Percentiles rank a stretch among this genome's conserved stretches.
Evolutionary conservation across 1,140 invertebrate genomes (phyloP).

Genomic region (Probaryconus sp.): DNA sequence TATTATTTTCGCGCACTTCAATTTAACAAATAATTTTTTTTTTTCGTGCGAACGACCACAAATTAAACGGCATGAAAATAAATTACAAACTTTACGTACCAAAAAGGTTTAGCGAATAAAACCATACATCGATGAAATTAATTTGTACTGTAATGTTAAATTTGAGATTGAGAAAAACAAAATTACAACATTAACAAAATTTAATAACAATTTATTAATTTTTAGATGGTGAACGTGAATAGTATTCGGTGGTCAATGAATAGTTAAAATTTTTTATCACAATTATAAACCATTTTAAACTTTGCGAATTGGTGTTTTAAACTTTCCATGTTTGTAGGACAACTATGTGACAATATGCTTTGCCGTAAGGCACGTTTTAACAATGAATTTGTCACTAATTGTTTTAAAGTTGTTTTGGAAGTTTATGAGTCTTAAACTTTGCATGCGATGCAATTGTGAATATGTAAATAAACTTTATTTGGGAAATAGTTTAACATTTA

Average conservation of each 20-base stretch:
- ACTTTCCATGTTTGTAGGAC: constrained; percentile 37
- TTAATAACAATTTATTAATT: too few relatives aligned
- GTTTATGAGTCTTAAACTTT: constrained; percentile 34
- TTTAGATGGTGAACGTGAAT: too few relatives aligned
- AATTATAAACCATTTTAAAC: constrained; percentile 30
- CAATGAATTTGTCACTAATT: constrained; percentile 48
- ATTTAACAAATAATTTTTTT: constrained; percentile 45
- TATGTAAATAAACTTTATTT: constrained; percentile 26
- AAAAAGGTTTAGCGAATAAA: constrained; percentile 36
- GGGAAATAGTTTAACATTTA: not conserved
- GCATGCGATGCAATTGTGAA: constrained; percentile 38
- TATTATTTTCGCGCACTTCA: constrained; percentile 46
- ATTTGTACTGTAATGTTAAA: not conserved
- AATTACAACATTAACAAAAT: too few relatives aligned
- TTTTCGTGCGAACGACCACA: constrained; percentile 38
- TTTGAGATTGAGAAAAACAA: too few relatives aligned
- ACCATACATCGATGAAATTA: constrained; percentile 30
- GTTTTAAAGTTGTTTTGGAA: constrained; percentile 47
- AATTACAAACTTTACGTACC: constrained; percentile 39
- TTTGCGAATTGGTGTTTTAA: constrained; percentile 32
- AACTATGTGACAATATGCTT: constrained; percentile 34
- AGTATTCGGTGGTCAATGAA: too few relatives aligned
- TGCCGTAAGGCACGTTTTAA: constrained; percentile 47
- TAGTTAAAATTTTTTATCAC: constrained; percentile 18
- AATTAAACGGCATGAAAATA: constrained; percentile 51